Conservation (phyloP, 1,140 invertebrate genomes). For the Ctenoplectra terminalis region DNA sequence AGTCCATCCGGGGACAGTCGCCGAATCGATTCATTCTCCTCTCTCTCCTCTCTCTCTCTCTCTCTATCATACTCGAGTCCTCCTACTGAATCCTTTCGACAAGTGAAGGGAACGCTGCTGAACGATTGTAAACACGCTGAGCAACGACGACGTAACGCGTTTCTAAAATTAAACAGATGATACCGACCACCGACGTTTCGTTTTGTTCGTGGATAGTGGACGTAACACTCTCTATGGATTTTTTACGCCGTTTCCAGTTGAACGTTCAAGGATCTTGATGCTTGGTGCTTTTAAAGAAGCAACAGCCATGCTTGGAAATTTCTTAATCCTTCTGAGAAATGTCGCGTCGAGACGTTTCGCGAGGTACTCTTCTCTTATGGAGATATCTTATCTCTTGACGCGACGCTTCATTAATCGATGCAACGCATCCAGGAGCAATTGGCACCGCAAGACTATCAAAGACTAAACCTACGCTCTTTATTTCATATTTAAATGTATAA, state of each 20-base stretch:
- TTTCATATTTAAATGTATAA: too few species aligned
- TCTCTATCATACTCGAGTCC: background rate
- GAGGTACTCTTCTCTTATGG: too few species aligned
- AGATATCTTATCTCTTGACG: too few species aligned
- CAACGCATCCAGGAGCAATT: too few species aligned
- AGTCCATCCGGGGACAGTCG: background rate
- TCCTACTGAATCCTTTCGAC: slow-evolving; percentile 11
- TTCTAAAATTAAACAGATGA: slow-evolving; percentile 61
- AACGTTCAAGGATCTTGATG: background rate
- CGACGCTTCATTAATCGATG: too few species aligned
- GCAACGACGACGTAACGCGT: slow-evolving; percentile 44
- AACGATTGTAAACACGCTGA: slow-evolving; percentile 45
- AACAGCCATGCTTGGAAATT: background rate
- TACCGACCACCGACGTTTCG: background rate
- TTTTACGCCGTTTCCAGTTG: background rate
- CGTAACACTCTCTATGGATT: background rate
- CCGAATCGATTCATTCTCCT: slow-evolving; percentile 5
- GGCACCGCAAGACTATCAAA: too few species aligned
- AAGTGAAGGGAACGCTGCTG: slow-evolving; percentile 55
- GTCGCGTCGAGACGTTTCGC: background rate
- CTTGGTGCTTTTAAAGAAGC: background rate
- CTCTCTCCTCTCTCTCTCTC: slow-evolving; percentile 17
- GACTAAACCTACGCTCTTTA: too few species aligned
- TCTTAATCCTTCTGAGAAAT: background rate
- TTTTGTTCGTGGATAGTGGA: background rate